Evolutionary conservation across 2,888 invertebrate genomes (phyloP).

Genomic region (Deroplatys truncata): DNA sequence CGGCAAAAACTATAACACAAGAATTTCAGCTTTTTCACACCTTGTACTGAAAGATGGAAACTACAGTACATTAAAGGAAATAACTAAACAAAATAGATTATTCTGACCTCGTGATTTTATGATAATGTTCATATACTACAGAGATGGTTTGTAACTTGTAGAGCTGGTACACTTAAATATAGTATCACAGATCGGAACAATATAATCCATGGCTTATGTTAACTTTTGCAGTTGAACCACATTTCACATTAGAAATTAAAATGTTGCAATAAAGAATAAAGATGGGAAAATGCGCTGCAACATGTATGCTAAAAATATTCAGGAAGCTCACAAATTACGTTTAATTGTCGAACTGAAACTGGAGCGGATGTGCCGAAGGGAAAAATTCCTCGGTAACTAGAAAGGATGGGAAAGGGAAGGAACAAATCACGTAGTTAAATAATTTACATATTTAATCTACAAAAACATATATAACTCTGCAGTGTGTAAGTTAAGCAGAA

Average conservation of each 20-base stretch:
- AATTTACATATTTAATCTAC: background rate
- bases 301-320: background rate
- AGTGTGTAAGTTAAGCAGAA: background rate
- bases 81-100: no score
- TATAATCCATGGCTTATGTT: no score
- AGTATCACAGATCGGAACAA: no score
- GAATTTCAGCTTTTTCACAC: no score
- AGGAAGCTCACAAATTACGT: background rate
- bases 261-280: background rate
- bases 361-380: background rate
- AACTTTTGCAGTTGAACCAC: no score
- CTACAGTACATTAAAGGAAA: no score
- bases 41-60: no score
- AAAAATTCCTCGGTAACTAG: background rate
- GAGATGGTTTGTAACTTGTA: no score
- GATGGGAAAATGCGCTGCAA: background rate
- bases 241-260: background rate
- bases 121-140: no score
- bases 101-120: no score
- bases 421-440: background rate
- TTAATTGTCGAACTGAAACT: background rate
- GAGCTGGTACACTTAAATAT: no score
- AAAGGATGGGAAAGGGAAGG: background rate
- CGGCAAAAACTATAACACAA: no score
- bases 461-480: background rate